Base-by-base conservation (phyloP, 2,113 vertebrate species). In the Camelus dromedarius region DNA sequence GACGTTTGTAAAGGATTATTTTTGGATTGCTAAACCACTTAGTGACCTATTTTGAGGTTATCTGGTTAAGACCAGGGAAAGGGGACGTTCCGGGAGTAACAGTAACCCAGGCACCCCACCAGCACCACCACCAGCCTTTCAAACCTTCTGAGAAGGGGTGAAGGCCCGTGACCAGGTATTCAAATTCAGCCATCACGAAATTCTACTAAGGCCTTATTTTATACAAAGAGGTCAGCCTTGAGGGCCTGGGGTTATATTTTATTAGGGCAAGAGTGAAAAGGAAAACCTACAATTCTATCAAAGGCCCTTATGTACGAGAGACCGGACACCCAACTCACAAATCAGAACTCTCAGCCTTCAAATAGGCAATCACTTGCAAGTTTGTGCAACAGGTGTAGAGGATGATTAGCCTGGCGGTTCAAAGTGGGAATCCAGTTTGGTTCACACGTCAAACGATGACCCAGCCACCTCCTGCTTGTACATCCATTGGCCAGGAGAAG, bases 31-130 rank as follows among this genome's bases (percentile, higher is more conserved):
- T 95, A 88, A 96, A 84, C 54, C 64, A 92, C 58, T 88, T 92
- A 83, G 58, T 96, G 93, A 96, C n/a, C 76, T 96, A 67, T 90
- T 97, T 95, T 95, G 91, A 89, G 81, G 58, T 50, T 64, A 90
- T 91, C 72, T 28, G 1, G 62, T 91, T 89, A 60, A 95, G 76
- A 92, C 46, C 8, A 24, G 76, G 8, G 62, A 26, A 72, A 66
- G n/a, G 48, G 60, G 18, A 77, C 58, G n/a, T 24, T 92, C 76
- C 16, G 18, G 38, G n/a, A 60, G 66, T 76, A 50, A 89, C 19
- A 32, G n/a, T 58, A 60, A 91, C 22, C 52, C 62, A 38, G 54
- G 20, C n/a, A 54, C 19, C 20, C 76, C 3, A 12, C 60, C 22
- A 19, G 22, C 46, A 22, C 30, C 32, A 19, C 9, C 35, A 35